These are phyloP conservation scores for Diplosoma virens DNA, from an alignment of 23 tunicate genomes.

Conservation along the genomic window DNA sequence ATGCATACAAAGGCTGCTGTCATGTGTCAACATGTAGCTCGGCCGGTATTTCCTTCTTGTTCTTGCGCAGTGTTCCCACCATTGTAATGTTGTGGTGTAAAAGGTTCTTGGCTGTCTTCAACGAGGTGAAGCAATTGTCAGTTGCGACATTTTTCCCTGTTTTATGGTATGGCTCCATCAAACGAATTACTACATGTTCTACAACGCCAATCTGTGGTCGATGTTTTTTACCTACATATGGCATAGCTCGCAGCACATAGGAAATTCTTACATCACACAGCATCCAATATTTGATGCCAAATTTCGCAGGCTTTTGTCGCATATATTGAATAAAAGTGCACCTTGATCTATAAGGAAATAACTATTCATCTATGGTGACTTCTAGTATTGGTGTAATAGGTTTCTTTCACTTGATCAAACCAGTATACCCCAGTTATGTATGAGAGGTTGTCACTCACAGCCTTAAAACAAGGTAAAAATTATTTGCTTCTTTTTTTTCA, in stretches of 20 bases:
- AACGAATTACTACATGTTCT: slow-evolving; percentile 17
- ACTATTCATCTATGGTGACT: slow-evolving; percentile 22
- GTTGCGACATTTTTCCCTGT: slow-evolving; percentile 19
- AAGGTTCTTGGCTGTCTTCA: slow-evolving; percentile 13
- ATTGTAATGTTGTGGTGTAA: slow-evolving; percentile 22
- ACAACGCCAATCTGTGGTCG: slow-evolving; percentile 16
- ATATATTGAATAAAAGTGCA: slow-evolving; percentile 14
- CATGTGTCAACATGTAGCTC: slow-evolving; percentile 5
- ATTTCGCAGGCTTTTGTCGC: slow-evolving; percentile 25
- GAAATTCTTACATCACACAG: slow-evolving; percentile 22
- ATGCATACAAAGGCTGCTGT: slow-evolving; percentile 22
- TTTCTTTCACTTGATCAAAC: too few species aligned
- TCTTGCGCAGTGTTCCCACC: slow-evolving; percentile 21
- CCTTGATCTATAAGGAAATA: slow-evolving; percentile 25
- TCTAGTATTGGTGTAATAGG: too few species aligned
- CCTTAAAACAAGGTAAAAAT: too few species aligned
- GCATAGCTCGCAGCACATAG: slow-evolving; percentile 23
- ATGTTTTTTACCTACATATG: slow-evolving; percentile 6
- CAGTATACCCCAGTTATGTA: too few species aligned
- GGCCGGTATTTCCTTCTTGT: slow-evolving; percentile 2
- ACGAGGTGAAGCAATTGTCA: slow-evolving; percentile 16
- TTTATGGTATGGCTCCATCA: slow-evolving; percentile 33
- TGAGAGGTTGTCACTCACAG: too few species aligned
- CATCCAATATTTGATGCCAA: slow-evolving; percentile 29
- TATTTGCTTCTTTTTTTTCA: too few species aligned